Evolutionary conservation across 1,140 invertebrate species (phyloP), one percentile per base, ranked within the genome.

Genomic region (Zaprionus ornatus): DNA sequence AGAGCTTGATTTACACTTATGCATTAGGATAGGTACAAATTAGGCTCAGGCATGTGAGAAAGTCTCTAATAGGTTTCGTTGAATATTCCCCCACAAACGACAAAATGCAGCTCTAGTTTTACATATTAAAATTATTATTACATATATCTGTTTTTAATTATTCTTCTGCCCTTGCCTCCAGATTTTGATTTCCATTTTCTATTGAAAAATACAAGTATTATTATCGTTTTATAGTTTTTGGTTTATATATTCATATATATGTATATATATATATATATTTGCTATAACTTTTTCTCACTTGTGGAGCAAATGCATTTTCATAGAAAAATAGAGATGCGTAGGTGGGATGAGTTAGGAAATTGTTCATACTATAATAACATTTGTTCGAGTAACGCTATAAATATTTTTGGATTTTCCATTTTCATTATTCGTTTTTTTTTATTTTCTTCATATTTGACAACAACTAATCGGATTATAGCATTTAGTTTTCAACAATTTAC

Each of bases 261-360:
- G 10, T 48, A 3, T 48, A 48, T 12, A 50, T 50, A 50, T 50
- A 48, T 19, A 48, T 48, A 65, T 57, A 25, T 74, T 57, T 68
- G 57, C 65, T 83, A 68, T 88, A 73, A 76, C 65, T 59, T 81
- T 70, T 73, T 77, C 79, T 81, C 77, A 72, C 77, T 72, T 79
- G 74, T 60, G 77, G 72, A 79, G 79, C 79, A 82, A 82, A 82
- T 82, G 79, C 77, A 82, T 72, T 82, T 85, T 90, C 76, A 90
- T 90, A 90, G 86, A 90, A 90, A 90, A 90, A 90, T 90, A 90
- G 82, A 90, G 82, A 90, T 90, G 86, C 79, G 76, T 90, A 90
- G 85, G 85, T 90, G 85, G 85, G 85, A 90, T 90, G 85, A 90
- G 85, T 90, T 88, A 88, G 86, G 81, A 88, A 88, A 81, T 88